Conservation (phyloP, 2,797 vertebrate genomes). For the Mus minutoides region DNA sequence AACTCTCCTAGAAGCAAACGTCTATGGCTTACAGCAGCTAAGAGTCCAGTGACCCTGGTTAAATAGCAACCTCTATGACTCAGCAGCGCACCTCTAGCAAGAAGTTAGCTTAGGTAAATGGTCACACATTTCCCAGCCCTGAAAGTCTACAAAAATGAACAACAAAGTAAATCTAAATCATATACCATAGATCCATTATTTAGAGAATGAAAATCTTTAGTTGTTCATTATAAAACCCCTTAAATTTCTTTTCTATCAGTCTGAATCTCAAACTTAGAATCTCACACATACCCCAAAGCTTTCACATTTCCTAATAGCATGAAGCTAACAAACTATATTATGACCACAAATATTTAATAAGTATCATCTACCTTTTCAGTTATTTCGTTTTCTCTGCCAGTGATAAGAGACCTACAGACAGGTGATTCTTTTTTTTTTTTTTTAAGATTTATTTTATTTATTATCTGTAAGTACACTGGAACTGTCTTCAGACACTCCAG, state of each 20-base stretch:
- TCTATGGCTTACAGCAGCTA: not conserved
- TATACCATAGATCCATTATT: not conserved
- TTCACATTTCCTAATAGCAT: not conserved
- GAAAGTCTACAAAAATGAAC: constrained; percentile 14
- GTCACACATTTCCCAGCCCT: not conserved
- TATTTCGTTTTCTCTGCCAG: not conserved
- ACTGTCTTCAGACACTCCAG: too few species aligned
- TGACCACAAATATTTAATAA: not conserved
- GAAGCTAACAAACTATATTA: not conserved
- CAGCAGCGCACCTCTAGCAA: not conserved
- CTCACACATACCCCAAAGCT: not conserved
- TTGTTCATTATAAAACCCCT: not conserved
- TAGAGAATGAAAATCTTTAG: not conserved
- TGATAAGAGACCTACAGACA: constrained; percentile 17
- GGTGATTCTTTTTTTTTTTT: not conserved
- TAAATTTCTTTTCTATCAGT: too few species aligned
- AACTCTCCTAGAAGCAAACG: not conserved
- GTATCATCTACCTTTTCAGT: not conserved
- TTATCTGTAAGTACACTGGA: too few species aligned
- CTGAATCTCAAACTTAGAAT: not conserved
- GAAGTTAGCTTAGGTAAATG: not conserved
- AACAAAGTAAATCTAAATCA: not conserved
- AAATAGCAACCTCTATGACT: constrained; percentile 6
- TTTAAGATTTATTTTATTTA: too few species aligned
- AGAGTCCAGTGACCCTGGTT: not conserved